Evolutionary conservation across 2,113 vertebrate species (phyloP).

Genomic region (Festucalex cinctus): DNA sequence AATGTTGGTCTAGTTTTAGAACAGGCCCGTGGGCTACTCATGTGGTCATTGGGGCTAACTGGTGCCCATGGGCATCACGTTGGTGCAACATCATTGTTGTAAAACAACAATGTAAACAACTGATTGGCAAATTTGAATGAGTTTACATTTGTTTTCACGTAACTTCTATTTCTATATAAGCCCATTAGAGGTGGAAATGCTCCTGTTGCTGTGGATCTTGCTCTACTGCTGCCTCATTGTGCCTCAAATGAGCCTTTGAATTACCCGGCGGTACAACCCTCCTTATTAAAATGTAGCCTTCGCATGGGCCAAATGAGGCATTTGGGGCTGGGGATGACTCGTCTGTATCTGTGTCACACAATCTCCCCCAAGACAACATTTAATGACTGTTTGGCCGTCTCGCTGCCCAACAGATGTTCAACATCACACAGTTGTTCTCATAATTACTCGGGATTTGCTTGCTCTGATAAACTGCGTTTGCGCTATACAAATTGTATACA

Average conservation of each 20-base stretch:
- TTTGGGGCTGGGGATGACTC: conserved; percentile 8
- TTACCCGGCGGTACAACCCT: conserved; percentile 10
- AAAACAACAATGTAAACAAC: too few species aligned
- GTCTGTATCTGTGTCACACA: conserved; percentile 34
- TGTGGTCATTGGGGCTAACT: too few species aligned
- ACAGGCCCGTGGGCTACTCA: too few species aligned
- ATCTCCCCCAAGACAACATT: conserved; percentile 38
- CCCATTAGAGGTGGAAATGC: conserved; percentile 69
- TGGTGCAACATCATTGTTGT: too few species aligned
- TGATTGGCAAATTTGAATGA: too few species aligned
- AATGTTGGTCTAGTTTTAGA: too few species aligned
- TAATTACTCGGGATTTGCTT: conserved; percentile 11
- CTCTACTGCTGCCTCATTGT: conserved; percentile 83
- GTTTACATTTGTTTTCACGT: neutral
- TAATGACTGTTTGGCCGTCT: conserved; percentile 39
- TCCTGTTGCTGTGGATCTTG: conserved; percentile 82
- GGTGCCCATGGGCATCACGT: too few species aligned
- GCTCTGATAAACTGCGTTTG: neutral
- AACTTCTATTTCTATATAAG: conserved; percentile 9
- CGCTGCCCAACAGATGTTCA: conserved; percentile 20
- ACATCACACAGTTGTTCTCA: conserved; percentile 7
- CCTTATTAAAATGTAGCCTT: conserved; percentile 32
- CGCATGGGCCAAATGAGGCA: conserved; percentile 38
- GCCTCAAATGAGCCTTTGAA: conserved; percentile 70
- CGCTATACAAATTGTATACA: neutral